Evolutionary conservation across 1,140 invertebrate genomes (phyloP), one percentile per base, ranked within the genome.

Genomic region (Acarapis woodi): DNA sequence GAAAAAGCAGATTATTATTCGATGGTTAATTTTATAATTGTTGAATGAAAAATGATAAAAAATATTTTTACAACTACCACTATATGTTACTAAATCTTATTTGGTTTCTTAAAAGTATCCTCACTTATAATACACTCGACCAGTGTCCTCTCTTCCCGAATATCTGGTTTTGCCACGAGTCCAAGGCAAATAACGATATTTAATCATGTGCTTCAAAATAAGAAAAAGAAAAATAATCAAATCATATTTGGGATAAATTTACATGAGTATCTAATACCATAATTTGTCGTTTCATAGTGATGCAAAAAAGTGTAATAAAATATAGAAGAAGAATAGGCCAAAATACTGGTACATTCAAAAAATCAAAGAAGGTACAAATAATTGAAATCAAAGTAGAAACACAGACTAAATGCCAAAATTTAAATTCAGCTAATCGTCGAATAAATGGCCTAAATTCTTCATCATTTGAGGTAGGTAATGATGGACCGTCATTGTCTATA

Each of bases 261-360:
- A n/a, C n/a, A n/a, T n/a, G n/a, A n/a, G n/a, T n/a, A n/a, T n/a
- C n/a, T n/a, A n/a, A 49, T 63, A 90, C 83, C 70, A 77, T 90
- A 48, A 99, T 97, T 67, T 99, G 93, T 52, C 85, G 70, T 59
- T 94, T 97, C 90, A 99, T 97, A 33, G 90, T 99, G 48, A 99
- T 78, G 57, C 79, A 80, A 55, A 96, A 85, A 42, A 99, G 59
- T 26, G 88, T 87, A 51, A 96, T 78, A 60, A 99, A 97, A 59
- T 99, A 97, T 72, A 97, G 85, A 40, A 97, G 82, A 50, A 99
- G 65, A 46, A 99, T 97, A 32, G 93, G 93, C 93, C 93, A 99
- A 58, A 99, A 99, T 47, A 99, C 93, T 51, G 93, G 93, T 53
- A 99, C 74, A 64, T 99, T 93, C 54, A 96, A 88, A 45, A 75